phyloP scores from a whole-genome alignment of 2,797 vertebrate species.

The Fistularia commersonii region DNA sequence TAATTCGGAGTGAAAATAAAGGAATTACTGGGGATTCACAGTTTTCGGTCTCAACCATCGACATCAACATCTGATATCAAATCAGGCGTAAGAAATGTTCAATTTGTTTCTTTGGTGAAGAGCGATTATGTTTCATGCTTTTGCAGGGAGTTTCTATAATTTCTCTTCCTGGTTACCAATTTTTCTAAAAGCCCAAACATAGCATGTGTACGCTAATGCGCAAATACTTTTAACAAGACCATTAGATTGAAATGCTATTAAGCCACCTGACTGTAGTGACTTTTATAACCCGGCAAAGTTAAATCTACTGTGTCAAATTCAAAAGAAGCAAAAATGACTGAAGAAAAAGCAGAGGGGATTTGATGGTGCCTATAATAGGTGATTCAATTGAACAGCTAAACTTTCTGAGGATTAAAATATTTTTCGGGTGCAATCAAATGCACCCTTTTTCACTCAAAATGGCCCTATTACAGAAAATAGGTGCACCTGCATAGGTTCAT shows the following conservation, averaged over 20 bases:
- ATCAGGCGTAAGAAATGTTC: too few species aligned
- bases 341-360: slow-evolving; percentile 30
- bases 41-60: slow-evolving; percentile 13
- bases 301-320: slow-evolving; percentile 66
- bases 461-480: slow-evolving; percentile 53
- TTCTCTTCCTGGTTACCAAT: not conserved
- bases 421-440: slow-evolving; percentile 42
- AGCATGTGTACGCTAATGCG: slow-evolving; percentile 10
- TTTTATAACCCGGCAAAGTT: slow-evolving; percentile 52
- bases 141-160: not conserved
- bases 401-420: slow-evolving; percentile 53
- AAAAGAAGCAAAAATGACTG: slow-evolving; percentile 24
- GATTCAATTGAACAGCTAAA: slow-evolving; percentile 65
- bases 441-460: slow-evolving; percentile 35
- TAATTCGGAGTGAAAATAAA: slow-evolving; percentile 34
- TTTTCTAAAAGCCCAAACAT: slow-evolving; percentile 6
- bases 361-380: slow-evolving; percentile 55
- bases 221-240: slow-evolving; percentile 35
- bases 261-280: slow-evolving; percentile 15
- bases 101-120: too few species aligned
- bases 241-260: slow-evolving; percentile 57
- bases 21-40: slow-evolving; percentile 14
- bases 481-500: slow-evolving; percentile 52
- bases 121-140: too few species aligned
- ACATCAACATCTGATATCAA: slow-evolving; percentile 4